Base-by-base conservation (phyloP, 2,888 invertebrate species). In the Melinaea marsaeus region DNA sequence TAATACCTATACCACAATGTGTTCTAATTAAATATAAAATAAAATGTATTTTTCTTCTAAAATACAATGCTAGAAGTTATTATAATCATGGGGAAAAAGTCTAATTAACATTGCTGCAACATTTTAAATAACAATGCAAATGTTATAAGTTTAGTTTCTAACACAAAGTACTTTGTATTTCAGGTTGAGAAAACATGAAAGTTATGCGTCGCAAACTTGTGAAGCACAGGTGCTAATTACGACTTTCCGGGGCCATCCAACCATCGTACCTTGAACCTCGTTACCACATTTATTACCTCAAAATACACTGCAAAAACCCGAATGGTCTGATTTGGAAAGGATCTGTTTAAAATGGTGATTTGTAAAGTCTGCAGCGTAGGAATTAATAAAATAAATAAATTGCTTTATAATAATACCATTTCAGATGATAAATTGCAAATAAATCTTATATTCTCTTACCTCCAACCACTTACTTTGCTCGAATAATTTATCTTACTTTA, bases 181-280 rank as follows among this genome's bases (percentile, higher is more conserved):
- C 65, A 63, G 57, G 48, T 62, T 62, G 62, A 64, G 62, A 64
- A 68, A 60, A 62, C 72, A 74, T 77, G 57, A 59, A 70, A 83
- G 78, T 85, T 81, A 75, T 72, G 71, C 74, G 69, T 73, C 73
- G 72, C 77, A 75, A 85, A 84, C 80, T 83, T 83, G 73, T 72
- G 72, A 74, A 78, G 76, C 81, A 74, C 85, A 85, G 86, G 86
- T 85, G 86, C 81, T 80, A 81, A 86, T 84, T 82, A 85, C 77
- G 79, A 80, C 81, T 82, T 78, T 68, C 73, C 69, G 64, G 70
- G 68, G 66, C 64, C 66, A 64, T 42, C 9, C 11, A 42, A 68
- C 82, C 76, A 76, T 45, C 68, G 35, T 58, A 66, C 66, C 70
- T 69, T 73, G 81, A 73, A 51, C 79, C 63, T 6, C 65, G 60